Evolutionary conservation across 2,888 invertebrate genomes (phyloP).

Genomic region (Clitarchus hookeri): DNA sequence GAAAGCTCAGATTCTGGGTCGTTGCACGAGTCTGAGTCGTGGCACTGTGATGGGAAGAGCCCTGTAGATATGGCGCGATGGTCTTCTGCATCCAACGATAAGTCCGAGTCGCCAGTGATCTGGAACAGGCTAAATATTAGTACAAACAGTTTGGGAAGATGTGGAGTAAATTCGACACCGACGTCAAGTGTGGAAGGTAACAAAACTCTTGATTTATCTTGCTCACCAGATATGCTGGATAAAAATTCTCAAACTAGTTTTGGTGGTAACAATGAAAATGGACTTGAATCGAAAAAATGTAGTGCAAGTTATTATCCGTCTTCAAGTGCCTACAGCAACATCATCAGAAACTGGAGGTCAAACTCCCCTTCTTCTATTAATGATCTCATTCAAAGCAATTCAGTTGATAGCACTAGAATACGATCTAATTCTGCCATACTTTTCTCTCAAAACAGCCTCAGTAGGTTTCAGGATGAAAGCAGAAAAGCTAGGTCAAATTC

Average conservation of each 20-base stretch:
- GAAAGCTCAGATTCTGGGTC: slow-evolving; percentile 48
- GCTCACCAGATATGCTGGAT: too few relatives aligned
- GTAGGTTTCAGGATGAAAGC: background rate
- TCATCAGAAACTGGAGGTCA: background rate
- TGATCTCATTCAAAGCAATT: background rate
- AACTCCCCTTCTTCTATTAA: background rate
- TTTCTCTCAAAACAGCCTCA: background rate
- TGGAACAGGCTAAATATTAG: background rate
- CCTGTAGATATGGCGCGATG: slow-evolving; percentile 46
- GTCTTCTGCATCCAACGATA: slow-evolving; percentile 43
- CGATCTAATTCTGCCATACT: background rate
- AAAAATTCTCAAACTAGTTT: background rate
- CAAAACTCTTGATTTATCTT: background rate
- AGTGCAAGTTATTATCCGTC: background rate
- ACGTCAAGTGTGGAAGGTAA: background rate
- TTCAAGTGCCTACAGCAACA: background rate
- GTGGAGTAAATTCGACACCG: background rate
- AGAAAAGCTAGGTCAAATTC: background rate
- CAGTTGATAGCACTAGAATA: background rate
- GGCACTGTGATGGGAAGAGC: slow-evolving; percentile 47
- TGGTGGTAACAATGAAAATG: background rate
- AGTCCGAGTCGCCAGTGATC: slow-evolving; percentile 37
- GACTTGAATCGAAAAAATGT: background rate
- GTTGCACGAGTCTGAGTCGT: slow-evolving; percentile 53
- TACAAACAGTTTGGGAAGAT: background rate